Base-by-base conservation (phyloP, 2,113 vertebrate species). In the Andinoacara biseriatus region DNA sequence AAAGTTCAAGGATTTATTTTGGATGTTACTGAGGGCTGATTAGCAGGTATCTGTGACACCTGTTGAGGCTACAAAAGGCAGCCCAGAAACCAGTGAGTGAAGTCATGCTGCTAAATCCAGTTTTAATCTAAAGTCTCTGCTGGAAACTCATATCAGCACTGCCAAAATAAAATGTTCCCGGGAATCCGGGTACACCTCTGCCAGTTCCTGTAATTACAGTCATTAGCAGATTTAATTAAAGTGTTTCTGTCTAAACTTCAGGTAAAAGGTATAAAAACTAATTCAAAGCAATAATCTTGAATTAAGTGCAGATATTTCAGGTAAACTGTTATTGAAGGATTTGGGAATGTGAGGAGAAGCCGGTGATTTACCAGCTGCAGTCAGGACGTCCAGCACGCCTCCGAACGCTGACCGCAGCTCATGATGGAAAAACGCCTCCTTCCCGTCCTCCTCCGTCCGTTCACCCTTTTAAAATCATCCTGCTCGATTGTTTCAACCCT, bases 401-500 rank as follows among this genome's bases (percentile, higher is more conserved):
- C 46, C 49, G 43, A 76, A 57, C 40, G 3, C 7, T 5, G 20
- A 29, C 79, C n/a, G 74, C 14, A 33, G 40, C 26, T 57, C 49
- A 0, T 29, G 38, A 57, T 26, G 63, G 35, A 60, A 75, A 81
- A 35, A 49, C 2, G 15, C 8, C 3, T 10, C 79, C 63, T 85
- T 88, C 74, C 82, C 33, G 59, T 63, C 65, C 29, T 84, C 60
- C 8, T 5, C 29, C 6, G 9, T 54, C 43, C 3, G 1, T 6
- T 31, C 20, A 13, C 13, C 65, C 38, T 62, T 54, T 38, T 13
- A 8, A 84, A 84, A 81, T 78, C 40, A 40, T 82, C 26, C 60
- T 2, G 60, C 20, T 76, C 59, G 82, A 31, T 84, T 86, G 83
- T 84, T 89, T 72, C 43, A 78, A 80, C 52, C 40, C 38, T 82